Percentiles rank a stretch among this genome's conserved stretches.
Conservation (phyloP, 2,888 invertebrate species). For the Metacarcinus magister region DNA sequence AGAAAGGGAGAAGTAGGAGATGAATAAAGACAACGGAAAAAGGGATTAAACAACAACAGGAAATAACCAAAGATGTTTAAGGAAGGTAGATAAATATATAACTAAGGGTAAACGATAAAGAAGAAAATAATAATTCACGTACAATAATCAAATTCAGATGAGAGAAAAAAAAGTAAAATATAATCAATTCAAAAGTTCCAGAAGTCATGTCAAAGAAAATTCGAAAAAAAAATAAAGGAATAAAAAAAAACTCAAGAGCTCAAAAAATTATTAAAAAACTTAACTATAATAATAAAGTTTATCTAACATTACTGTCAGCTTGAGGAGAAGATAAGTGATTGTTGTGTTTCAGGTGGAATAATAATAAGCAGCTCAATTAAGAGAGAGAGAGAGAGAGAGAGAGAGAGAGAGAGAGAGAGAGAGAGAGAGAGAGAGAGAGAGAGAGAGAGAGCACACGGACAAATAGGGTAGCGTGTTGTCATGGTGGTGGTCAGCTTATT, state of each 20-base stretch:
- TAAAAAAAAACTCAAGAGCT: background rate
- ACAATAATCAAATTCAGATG: background rate
- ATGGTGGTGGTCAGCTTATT: constrained; percentile 37
- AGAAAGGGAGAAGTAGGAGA: background rate
- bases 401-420: background rate
- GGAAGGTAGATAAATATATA: background rate
- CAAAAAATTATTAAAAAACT: background rate
- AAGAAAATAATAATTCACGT: no score
- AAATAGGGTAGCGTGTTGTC: background rate
- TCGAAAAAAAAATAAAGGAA: background rate
- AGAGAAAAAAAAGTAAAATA: background rate
- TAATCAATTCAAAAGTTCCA: background rate
- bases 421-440: background rate
- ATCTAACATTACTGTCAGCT: no score
- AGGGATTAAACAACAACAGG: background rate
- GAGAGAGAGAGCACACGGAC: background rate
- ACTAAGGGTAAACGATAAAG: no score
- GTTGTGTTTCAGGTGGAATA: background rate
- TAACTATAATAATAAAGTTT: background rate
- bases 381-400: background rate
- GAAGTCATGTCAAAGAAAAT: background rate
- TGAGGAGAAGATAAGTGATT: background rate
- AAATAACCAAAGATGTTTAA: background rate
- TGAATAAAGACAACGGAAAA: background rate
- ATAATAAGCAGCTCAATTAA: background rate